phyloP scores from a whole-genome alignment of 2,113 vertebrate species.

The Ciconia stormi region DNA sequence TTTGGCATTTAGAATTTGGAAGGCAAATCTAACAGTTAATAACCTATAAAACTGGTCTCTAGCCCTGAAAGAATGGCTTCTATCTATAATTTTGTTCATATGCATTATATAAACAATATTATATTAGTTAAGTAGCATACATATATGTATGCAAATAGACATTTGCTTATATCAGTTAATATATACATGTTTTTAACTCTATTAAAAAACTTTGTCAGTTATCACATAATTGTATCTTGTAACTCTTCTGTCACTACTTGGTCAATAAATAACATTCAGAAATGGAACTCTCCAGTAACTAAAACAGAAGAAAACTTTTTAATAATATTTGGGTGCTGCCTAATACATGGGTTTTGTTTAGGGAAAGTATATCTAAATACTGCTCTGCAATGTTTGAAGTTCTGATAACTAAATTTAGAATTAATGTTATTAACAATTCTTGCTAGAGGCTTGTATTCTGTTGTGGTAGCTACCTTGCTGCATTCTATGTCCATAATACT shows the following conservation, averaged over 20 bases:
- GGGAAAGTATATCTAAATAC: neutral
- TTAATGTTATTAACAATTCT: neutral
- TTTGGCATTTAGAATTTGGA: neutral
- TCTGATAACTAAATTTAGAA: neutral
- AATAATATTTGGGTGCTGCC: neutral
- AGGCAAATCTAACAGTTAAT: neutral
- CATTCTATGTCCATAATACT: neutral
- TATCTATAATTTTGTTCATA: neutral
- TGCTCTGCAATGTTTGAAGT: neutral
- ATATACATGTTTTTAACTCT: neutral
- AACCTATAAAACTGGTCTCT: neutral
- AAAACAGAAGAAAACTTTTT: neutral
- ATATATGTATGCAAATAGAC: neutral
- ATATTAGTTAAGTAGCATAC: neutral
- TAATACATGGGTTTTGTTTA: neutral
- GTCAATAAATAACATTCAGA: neutral
- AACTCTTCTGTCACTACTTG: neutral
- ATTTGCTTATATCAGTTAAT: neutral
- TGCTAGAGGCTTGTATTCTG: neutral
- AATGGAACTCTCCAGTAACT: neutral
- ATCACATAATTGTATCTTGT: neutral
- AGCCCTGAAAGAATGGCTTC: neutral
- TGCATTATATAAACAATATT: neutral
- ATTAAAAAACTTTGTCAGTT: neutral
- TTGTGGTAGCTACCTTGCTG: neutral